phyloP scores from a whole-genome alignment of 2,113 vertebrate species.

The Delphinus delphis region DNA sequence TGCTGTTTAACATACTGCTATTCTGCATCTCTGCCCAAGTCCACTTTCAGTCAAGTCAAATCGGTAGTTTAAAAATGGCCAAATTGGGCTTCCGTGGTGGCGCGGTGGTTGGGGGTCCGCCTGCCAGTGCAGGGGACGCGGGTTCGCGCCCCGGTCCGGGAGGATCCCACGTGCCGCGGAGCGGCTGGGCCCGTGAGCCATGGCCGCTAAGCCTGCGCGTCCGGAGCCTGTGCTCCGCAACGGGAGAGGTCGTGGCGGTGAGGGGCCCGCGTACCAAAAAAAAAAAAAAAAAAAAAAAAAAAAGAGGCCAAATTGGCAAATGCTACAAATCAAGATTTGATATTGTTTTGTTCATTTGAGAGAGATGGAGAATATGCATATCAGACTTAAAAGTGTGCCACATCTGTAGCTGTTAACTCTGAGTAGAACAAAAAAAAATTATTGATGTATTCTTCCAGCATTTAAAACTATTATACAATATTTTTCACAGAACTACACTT shows the following conservation, averaged over 20 bases:
- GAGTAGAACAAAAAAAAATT: neutral
- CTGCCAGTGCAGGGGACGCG: no score
- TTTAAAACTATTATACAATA: neutral
- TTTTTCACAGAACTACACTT: neutral
- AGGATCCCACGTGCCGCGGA: no score
- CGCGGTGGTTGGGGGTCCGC: no score
- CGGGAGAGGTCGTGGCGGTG: no score
- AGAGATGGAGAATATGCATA: neutral
- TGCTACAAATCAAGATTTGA: neutral
- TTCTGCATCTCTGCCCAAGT: neutral
- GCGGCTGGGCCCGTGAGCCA: no score
- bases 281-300: no score
- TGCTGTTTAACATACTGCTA: neutral
- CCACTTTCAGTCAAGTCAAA: neutral
- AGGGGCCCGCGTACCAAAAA: no score
- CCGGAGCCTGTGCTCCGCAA: no score
- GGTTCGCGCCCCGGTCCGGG: no score
- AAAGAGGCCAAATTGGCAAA: neutral
- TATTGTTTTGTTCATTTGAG: neutral
- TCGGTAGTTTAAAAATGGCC: neutral
- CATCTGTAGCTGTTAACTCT: neutral
- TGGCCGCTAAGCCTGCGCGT: no score
- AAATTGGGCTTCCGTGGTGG: neutral
- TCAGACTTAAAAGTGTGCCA: neutral
- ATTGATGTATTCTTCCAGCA: neutral